A percentile compares a stretch with the other conserved stretches of the same genome.
These are phyloP conservation scores for Latrodectus geometricus DNA, from an alignment of 1,140 invertebrate species.

Conservation along the genomic window DNA sequence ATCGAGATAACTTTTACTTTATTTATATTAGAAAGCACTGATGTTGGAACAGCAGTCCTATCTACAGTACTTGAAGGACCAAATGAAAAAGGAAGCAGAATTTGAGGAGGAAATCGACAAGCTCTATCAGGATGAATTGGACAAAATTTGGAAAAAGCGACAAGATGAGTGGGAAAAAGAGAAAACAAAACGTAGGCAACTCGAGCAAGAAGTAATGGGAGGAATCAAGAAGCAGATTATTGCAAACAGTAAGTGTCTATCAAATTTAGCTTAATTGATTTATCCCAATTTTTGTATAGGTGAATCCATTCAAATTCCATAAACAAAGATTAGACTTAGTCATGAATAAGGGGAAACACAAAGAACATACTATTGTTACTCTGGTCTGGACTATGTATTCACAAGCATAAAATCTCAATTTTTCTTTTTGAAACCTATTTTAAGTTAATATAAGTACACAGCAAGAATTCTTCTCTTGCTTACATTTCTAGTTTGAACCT, in stretches of 20 bases:
- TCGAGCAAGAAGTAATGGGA: conserved; percentile 23
- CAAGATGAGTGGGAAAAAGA: conserved; percentile 29
- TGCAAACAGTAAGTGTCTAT: not conserved
- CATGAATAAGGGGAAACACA: no score
- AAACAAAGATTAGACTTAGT: no score
- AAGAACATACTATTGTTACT: no score
- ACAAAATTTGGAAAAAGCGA: conserved; percentile 26
- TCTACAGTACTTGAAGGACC: conserved; percentile 12
- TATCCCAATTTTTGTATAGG: no score
- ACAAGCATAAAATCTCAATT: no score
- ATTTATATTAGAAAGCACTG: not conserved
- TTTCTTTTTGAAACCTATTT: no score
- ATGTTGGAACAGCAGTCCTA: conserved; percentile 30
- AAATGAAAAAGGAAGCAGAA: not conserved
- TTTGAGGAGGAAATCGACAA: conserved; percentile 27
- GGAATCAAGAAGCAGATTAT: conserved; percentile 13
- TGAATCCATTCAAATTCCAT: no score
- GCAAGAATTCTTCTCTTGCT: no score
- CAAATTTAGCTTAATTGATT: not conserved
- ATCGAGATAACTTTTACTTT: not conserved
- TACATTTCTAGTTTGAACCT: no score
- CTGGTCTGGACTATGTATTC: no score
- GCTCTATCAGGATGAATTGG: conserved; percentile 35
- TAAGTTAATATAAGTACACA: no score
- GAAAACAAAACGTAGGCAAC: conserved; percentile 6